phyloP scores from a whole-genome alignment of 2,888 invertebrate species.

The Ashinkailepas kermadecensis region DNA sequence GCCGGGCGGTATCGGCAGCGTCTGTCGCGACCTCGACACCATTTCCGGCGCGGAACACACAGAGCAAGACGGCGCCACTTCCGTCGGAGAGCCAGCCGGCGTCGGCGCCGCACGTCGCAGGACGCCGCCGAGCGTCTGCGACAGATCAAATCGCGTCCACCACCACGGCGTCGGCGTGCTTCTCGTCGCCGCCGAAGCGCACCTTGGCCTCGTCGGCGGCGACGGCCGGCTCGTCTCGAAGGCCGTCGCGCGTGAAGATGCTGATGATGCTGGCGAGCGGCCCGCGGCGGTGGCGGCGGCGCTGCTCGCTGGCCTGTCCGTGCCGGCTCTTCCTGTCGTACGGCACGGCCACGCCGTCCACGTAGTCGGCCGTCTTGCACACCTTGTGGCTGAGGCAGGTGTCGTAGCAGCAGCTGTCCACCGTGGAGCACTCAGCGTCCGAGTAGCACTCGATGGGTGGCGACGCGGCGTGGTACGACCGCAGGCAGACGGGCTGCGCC shows the following conservation, averaged over 20 bases:
- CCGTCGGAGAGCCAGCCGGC: too few species aligned
- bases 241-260: neutral
- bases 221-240: neutral
- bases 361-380: conserved; percentile 18
- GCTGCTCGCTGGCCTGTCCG: neutral
- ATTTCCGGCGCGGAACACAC: too few species aligned
- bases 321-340: neutral
- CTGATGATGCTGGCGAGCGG: neutral
- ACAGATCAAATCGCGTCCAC: too few species aligned
- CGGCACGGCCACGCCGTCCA: neutral
- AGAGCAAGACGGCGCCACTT: too few species aligned
- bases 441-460: conserved; percentile 14
- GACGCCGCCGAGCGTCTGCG: too few species aligned
- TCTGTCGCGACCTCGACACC: too few species aligned
- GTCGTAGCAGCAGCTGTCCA: conserved; percentile 8
- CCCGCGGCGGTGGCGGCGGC: neutral
- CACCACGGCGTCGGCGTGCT: too few species aligned
- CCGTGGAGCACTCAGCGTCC: neutral
- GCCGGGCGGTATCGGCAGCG: too few species aligned
- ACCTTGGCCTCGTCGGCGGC: neutral
- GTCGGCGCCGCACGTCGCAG: too few species aligned
- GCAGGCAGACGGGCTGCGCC: neutral
- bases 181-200: neutral
- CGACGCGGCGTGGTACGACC: neutral
- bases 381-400: neutral